phyloP scores from a whole-genome alignment of 1,140 invertebrate species.

The Whitmania pigra region DNA sequence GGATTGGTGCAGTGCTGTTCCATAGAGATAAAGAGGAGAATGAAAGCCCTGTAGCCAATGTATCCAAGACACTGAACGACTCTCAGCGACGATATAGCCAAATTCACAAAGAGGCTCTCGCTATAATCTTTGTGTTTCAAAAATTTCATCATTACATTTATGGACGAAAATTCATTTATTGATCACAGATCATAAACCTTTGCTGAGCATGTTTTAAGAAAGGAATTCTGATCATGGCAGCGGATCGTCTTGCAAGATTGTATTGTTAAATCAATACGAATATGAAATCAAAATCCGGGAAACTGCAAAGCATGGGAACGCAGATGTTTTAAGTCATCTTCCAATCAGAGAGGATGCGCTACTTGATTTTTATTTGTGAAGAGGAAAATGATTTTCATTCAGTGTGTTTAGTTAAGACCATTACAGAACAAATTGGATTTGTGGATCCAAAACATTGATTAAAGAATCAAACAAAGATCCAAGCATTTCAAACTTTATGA shows the following conservation, averaged over 20 bases:
- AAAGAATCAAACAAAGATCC: no score
- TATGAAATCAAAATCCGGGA: neutral
- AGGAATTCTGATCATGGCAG: constrained; percentile 29
- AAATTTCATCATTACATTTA: constrained; percentile 47
- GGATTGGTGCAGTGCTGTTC: no score
- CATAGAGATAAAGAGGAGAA: neutral
- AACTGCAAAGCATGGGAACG: neutral
- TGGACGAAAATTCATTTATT: constrained; percentile 36
- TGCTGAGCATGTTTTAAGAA: constrained; percentile 29
- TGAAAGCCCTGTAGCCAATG: neutral
- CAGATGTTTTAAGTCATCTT: neutral
- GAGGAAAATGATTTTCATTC: no score
- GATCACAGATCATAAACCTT: constrained; percentile 38
- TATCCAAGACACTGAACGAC: constrained; percentile 4
- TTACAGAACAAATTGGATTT: no score
- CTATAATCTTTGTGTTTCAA: constrained; percentile 45
- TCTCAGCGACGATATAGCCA: constrained; percentile 15
- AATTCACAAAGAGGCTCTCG: constrained; percentile 46
- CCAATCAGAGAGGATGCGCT: neutral
- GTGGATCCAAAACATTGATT: no score
- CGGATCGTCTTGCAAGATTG: constrained; percentile 36
- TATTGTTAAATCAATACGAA: constrained; percentile 24
- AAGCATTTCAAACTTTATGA: no score
- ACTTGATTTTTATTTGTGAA: no score
- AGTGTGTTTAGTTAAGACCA: no score